A percentile compares a stretch with the other conserved stretches of the same genome.
Conservation (phyloP, 2,888 invertebrate genomes). For the Bembecia ichneumoniformis region DNA sequence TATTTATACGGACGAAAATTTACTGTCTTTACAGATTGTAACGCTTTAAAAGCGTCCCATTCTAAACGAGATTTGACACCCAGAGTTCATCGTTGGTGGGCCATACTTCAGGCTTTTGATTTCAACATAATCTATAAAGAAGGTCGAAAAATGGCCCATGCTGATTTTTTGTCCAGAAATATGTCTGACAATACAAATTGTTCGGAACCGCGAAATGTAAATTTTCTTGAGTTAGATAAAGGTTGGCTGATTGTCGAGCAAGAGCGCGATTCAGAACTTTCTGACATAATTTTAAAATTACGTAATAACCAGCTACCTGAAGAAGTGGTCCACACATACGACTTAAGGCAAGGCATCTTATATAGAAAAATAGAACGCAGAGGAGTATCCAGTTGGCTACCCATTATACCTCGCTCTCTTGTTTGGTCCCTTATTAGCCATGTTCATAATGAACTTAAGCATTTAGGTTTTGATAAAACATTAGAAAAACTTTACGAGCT, state of each 20-base stretch:
- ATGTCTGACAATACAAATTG: too few relatives aligned
- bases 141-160: conserved; percentile 11
- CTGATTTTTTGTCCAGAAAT: conserved; percentile 13
- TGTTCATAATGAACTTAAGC: conserved; percentile 8
- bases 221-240: too few relatives aligned
- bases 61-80: conserved; percentile 7
- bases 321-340: too few relatives aligned
- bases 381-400: too few relatives aligned
- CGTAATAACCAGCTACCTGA: too few relatives aligned
- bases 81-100: conserved; percentile 13
- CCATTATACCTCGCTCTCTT: too few relatives aligned
- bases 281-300: too few relatives aligned
- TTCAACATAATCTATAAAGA: conserved; percentile 13
- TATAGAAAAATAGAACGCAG: too few relatives aligned
- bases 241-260: too few relatives aligned
- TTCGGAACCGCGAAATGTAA: too few relatives aligned
- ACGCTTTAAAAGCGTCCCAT: background rate
- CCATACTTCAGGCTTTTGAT: background rate
- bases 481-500: conserved; percentile 12
- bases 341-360: too few relatives aligned
- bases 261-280: too few relatives aligned
- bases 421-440: conserved; percentile 10
- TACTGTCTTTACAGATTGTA: background rate
- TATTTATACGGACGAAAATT: background rate
- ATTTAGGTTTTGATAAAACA: conserved; percentile 12